Evolutionary conservation across 2,797 vertebrate species (phyloP).

Genomic region (Pipistrellus pipistrellus): DNA sequence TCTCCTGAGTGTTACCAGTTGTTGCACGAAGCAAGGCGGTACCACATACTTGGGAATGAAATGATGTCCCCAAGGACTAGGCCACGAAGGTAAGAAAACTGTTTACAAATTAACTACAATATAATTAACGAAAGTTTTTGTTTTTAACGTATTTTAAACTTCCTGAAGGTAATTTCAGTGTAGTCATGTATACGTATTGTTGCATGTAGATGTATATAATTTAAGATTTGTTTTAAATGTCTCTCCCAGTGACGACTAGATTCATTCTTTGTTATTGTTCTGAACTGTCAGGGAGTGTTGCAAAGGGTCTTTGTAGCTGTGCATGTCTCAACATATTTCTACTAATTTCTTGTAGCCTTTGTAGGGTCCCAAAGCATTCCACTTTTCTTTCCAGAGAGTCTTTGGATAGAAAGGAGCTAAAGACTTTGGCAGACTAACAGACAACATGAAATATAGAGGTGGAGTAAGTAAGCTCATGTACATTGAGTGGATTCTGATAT

Average conservation of each 20-base stretch:
- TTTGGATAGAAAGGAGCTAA: slow-evolving; percentile 45
- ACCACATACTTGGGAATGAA: slow-evolving; percentile 98
- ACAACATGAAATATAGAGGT: not conserved
- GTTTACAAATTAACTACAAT: not conserved
- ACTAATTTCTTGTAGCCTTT: slow-evolving; percentile 3
- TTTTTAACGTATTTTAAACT: slow-evolving; percentile 6
- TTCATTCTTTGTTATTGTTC: not conserved
- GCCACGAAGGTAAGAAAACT: slow-evolving; percentile 94
- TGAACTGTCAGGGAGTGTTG: not conserved
- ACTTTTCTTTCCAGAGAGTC: slow-evolving; percentile 19
- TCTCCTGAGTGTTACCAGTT: slow-evolving; percentile 98
- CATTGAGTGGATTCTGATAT: not conserved
- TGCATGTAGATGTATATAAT: not conserved
- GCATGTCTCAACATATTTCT: not conserved
- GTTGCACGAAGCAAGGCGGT: slow-evolving; percentile 97
- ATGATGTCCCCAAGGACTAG: slow-evolving; percentile 99
- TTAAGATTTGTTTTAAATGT: slow-evolving; percentile 13
- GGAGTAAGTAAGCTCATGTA: not conserved
- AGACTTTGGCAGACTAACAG: not conserved
- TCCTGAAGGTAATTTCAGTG: slow-evolving; percentile 29
- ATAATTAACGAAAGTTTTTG: slow-evolving; percentile 31
- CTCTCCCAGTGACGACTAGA: not conserved
- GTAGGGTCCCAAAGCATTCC: not conserved
- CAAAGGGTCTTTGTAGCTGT: slow-evolving; percentile 10
- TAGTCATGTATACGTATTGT: slow-evolving; percentile 7